These are phyloP conservation scores for Cyclophora albipunctata DNA, from an alignment of 2,888 invertebrate genomes.

Conservation along the genomic window DNA sequence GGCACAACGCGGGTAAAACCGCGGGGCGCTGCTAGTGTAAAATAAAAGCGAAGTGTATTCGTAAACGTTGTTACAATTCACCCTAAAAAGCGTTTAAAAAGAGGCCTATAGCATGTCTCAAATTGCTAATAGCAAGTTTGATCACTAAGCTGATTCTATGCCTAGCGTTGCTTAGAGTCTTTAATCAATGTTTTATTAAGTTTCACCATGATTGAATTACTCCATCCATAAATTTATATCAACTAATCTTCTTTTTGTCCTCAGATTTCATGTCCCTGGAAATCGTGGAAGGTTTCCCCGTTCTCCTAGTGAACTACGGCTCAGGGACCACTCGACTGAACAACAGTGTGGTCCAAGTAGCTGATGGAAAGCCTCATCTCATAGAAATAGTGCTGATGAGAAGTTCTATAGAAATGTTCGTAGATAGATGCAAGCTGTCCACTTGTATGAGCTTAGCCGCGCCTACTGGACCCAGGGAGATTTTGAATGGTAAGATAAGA, in stretches of 20 bases:
- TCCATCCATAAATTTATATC: too few species aligned
- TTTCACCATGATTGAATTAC: too few species aligned
- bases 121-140: too few species aligned
- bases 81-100: too few species aligned
- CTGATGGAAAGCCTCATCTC: slow-evolving; percentile 90
- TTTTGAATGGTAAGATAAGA: slow-evolving; percentile 78
- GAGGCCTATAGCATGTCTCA: too few species aligned
- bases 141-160: too few species aligned
- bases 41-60: too few species aligned
- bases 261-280: slow-evolving; percentile 94
- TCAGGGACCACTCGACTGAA: slow-evolving; percentile 84
- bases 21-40: too few species aligned
- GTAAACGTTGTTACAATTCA: too few species aligned
- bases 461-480: slow-evolving; percentile 82
- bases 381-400: slow-evolving; percentile 85
- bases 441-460: slow-evolving; percentile 82
- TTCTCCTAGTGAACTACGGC: slow-evolving; percentile 91
- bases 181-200: too few species aligned
- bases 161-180: too few species aligned
- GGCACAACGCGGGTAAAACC: too few species aligned
- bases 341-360: slow-evolving; percentile 81
- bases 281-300: slow-evolving; percentile 86
- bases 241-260: slow-evolving; percentile 14
- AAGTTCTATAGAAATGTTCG: slow-evolving; percentile 82
- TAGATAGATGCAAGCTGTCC: slow-evolving; percentile 83